Conservation (phyloP, 2,888 invertebrate species). For the Xestobium rufovillosum region DNA sequence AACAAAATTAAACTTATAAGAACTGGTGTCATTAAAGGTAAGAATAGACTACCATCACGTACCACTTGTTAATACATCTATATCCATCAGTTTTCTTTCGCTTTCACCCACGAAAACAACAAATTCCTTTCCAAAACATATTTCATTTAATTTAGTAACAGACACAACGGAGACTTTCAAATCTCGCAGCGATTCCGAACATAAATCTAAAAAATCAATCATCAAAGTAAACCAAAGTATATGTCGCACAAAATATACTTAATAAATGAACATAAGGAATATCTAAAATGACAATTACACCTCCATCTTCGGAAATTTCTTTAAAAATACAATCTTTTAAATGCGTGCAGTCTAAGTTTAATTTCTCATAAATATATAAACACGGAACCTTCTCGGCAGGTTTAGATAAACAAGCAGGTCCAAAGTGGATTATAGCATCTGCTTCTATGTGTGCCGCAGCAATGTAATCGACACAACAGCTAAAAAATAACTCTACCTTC, state of each 20-base stretch:
- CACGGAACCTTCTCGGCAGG: conserved; percentile 65
- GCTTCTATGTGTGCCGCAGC: conserved; percentile 82
- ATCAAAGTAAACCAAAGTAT: too few relatives aligned
- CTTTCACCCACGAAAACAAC: conserved; percentile 50
- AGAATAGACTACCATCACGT: too few relatives aligned
- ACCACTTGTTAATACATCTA: too few relatives aligned
- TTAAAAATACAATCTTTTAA: too few relatives aligned
- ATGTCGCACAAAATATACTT: too few relatives aligned
- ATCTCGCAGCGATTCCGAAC: conserved; percentile 1
- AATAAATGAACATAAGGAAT: conserved; percentile 56
- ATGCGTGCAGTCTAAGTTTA: conserved; percentile 44
- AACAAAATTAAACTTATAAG: conserved; percentile 8
- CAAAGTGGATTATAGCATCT: conserved; percentile 86
- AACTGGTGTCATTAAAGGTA: conserved; percentile 15
- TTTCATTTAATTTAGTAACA: conserved; percentile 10
- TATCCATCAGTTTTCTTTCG: conserved; percentile 46
- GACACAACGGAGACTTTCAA: conserved; percentile 6
- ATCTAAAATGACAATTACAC: too few relatives aligned
- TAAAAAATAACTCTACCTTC: conserved; percentile 42
- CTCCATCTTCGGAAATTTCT: too few relatives aligned
- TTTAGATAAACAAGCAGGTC: conserved; percentile 77
- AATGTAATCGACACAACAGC: conserved; percentile 85
- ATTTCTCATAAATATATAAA: conserved; percentile 62
- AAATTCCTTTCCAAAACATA: conserved; percentile 35
- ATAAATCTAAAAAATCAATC: too few relatives aligned